A percentile compares a stretch with the other conserved stretches of the same genome.
Conservation (phyloP, 2,113 vertebrate genomes). For the Rafetus swinhoei region DNA sequence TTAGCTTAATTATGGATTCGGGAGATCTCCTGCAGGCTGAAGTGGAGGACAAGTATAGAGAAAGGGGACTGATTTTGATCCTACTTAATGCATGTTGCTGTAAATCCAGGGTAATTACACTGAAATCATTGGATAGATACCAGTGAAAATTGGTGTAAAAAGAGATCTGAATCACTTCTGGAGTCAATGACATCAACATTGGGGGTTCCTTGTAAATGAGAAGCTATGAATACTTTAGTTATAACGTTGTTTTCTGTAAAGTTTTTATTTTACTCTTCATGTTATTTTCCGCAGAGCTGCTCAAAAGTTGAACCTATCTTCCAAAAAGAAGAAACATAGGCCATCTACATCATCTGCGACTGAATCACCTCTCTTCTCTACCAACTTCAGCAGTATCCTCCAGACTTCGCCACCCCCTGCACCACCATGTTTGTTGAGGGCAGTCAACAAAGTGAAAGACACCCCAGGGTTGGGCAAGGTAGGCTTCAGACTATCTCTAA, state of each 20-base stretch:
- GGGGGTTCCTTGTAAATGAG: neutral
- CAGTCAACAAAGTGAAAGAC: slow-evolving; percentile 96
- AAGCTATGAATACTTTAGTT: neutral
- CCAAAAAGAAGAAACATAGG: slow-evolving; percentile 95
- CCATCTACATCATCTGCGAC: slow-evolving; percentile 80
- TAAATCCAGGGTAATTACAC: neutral
- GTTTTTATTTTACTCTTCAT: neutral
- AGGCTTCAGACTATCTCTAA: slow-evolving; percentile 48
- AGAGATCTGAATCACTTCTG: neutral
- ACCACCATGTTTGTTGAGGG: slow-evolving; percentile 94
- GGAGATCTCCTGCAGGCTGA: neutral
- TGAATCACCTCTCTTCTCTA: slow-evolving; percentile 91
- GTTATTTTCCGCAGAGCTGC: slow-evolving; percentile 86
- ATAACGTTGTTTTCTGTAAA: neutral
- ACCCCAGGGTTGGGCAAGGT: slow-evolving; percentile 97
- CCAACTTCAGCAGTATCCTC: slow-evolving; percentile 93
- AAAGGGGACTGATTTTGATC: neutral
- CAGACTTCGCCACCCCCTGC: slow-evolving; percentile 91
- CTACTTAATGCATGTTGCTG: neutral
- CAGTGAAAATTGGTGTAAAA: neutral
- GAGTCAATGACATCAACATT: neutral
- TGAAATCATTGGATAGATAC: neutral
- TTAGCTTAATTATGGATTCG: neutral
- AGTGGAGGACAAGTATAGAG: neutral
- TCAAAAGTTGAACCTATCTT: slow-evolving; percentile 96